These are phyloP conservation scores for Lithophane semibrunnea DNA, from an alignment of 2,888 invertebrate species.

Conservation along the genomic window DNA sequence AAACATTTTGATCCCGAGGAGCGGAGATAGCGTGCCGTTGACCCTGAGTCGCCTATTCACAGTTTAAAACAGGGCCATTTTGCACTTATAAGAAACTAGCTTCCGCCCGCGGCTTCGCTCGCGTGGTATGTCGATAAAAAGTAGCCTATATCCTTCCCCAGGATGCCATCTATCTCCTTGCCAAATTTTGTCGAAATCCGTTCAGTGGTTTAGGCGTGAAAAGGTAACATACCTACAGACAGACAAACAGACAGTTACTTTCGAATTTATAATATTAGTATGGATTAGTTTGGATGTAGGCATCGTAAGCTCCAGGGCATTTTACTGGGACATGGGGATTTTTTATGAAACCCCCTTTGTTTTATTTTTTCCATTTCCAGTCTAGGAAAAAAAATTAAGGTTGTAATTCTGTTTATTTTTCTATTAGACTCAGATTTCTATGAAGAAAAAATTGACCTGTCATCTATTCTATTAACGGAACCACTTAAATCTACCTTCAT, in stretches of 20 bases:
- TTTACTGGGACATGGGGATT: not conserved
- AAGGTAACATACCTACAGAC: no score
- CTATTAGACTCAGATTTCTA: not conserved
- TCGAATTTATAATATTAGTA: no score
- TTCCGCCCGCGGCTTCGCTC: no score
- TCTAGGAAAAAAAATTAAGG: not conserved
- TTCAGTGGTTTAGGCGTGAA: no score
- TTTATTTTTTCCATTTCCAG: not conserved
- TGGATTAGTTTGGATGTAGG: not conserved
- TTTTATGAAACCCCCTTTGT: not conserved
- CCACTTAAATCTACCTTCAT: not conserved
- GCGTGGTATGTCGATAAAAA: no score
- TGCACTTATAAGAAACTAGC: not conserved
- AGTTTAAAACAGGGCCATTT: not conserved
- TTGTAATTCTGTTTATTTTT: not conserved
- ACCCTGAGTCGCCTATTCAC: conserved; percentile 28
- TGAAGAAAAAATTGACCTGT: not conserved
- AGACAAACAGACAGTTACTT: no score
- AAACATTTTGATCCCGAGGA: conserved; percentile 35
- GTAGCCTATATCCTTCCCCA: no score
- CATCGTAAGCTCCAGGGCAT: no score
- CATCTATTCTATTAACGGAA: not conserved
- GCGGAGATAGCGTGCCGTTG: conserved; percentile 54
- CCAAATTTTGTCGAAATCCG: no score
- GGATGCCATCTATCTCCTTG: no score